Conservation (phyloP, 35 echinoderm and acorn worm genomes). For the Acanthaster planci region DNA sequence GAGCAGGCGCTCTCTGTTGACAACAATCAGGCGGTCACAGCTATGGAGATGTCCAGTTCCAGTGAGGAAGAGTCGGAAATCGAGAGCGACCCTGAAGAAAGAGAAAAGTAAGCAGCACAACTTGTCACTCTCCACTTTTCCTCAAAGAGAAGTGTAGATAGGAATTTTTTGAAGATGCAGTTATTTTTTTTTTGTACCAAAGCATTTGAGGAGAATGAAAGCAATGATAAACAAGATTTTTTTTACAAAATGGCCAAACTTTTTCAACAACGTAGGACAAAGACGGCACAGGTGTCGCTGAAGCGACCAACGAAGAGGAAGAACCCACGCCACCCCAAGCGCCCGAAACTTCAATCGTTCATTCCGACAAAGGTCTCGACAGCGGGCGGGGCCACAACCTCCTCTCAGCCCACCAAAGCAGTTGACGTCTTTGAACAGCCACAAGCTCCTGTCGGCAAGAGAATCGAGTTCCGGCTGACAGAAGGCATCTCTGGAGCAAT, state of each 20-base stretch:
- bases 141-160: no score
- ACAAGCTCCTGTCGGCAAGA: slow-evolving; percentile 51
- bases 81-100: slow-evolving; percentile 89
- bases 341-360: slow-evolving; percentile 27
- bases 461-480: slow-evolving; percentile 71
- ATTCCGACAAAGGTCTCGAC: neutral
- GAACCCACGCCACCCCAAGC: slow-evolving; percentile 44
- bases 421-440: slow-evolving; percentile 74
- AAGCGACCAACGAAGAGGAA: slow-evolving; percentile 70
- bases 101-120: slow-evolving; percentile 38
- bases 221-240: neutral
- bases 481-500: slow-evolving; percentile 71
- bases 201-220: no score
- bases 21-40: slow-evolving; percentile 6
- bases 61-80: slow-evolving; percentile 93
- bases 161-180: no score
- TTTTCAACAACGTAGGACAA: neutral
- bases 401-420: slow-evolving; percentile 20
- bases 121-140: no score
- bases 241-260: neutral
- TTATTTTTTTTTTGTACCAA: no score
- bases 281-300: neutral
- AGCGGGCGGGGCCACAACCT: neutral
- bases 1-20: neutral
- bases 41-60: slow-evolving; percentile 89